A percentile compares a stretch with the other conserved stretches of the same genome.
phyloP scores from a whole-genome alignment of 2,113 vertebrate species.

The Carassius auratus region DNA sequence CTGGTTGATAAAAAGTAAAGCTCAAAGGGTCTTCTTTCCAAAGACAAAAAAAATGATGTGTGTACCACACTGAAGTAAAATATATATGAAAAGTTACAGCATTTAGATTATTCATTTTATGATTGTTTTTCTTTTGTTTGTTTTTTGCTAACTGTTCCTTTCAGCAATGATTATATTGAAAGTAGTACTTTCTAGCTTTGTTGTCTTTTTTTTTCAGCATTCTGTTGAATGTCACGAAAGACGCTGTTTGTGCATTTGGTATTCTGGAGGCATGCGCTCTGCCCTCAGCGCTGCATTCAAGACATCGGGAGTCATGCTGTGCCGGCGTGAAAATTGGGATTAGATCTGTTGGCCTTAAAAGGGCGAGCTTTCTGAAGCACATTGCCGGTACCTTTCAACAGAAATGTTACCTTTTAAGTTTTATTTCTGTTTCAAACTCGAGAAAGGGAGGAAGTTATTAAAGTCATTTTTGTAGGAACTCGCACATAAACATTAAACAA shows the following conservation, averaged over 20 bases:
- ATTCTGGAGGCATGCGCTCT: slow-evolving; percentile 32
- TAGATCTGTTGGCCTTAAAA: slow-evolving; percentile 49
- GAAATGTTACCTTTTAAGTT: slow-evolving; percentile 45
- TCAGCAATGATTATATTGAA: neutral
- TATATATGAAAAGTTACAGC: neutral
- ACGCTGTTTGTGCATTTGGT: slow-evolving; percentile 24
- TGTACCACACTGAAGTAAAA: too few relatives aligned
- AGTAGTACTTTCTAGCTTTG: neutral
- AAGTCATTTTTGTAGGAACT: slow-evolving; percentile 8
- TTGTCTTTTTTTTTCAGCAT: neutral
- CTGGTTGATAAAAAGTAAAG: too few relatives aligned
- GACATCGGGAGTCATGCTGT: slow-evolving; percentile 35
- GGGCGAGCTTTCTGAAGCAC: slow-evolving; percentile 35
- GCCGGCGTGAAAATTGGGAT: slow-evolving; percentile 38
- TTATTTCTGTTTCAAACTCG: slow-evolving; percentile 36
- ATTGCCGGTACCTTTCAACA: slow-evolving; percentile 23
- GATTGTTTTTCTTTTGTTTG: neutral
- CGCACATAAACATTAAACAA: neutral
- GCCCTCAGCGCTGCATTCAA: slow-evolving; percentile 20
- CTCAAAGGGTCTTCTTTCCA: too few relatives aligned
- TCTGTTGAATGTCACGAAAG: slow-evolving; percentile 18
- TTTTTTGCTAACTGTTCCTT: neutral
- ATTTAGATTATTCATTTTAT: neutral
- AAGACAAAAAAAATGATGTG: too few relatives aligned
- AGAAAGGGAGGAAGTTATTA: slow-evolving; percentile 8